Percentiles rank a stretch among this genome's conserved stretches.
phyloP scores from a whole-genome alignment of 2,888 invertebrate species.

The Tryphoninae sp. region DNA sequence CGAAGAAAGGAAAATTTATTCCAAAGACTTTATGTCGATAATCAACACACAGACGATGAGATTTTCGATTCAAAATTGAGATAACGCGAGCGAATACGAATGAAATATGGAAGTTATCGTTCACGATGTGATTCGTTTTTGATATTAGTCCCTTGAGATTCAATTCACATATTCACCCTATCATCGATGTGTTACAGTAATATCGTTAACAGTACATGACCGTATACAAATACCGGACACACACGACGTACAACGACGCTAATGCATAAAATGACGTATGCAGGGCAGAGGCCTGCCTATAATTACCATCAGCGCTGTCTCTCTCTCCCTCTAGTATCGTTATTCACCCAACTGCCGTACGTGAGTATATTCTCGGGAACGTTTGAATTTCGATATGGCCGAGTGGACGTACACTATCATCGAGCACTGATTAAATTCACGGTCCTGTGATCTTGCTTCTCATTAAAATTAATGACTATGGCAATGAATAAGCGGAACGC shows the following conservation, averaged over 20 bases:
- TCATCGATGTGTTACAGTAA: slow-evolving; percentile 20
- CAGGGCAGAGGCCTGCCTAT: slow-evolving; percentile 36
- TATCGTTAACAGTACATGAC: background rate
- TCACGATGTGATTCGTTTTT: background rate
- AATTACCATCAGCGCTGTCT: slow-evolving; percentile 46
- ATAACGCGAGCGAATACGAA: background rate
- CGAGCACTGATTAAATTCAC: slow-evolving; percentile 61
- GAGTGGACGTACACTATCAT: slow-evolving; percentile 54
- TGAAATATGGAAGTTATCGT: background rate
- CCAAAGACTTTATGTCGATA: background rate
- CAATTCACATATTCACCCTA: background rate
- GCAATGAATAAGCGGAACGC: slow-evolving; percentile 60
- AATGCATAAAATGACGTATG: slow-evolving; percentile 56
- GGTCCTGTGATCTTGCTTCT: slow-evolving; percentile 60
- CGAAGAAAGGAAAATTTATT: background rate
- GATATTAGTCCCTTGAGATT: background rate
- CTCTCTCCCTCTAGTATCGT: slow-evolving; percentile 6
- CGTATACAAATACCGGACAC: background rate
- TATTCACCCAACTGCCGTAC: slow-evolving; percentile 15
- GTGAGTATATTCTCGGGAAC: slow-evolving; percentile 35
- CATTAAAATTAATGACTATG: slow-evolving; percentile 62
- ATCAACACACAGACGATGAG: background rate
- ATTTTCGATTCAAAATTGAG: background rate
- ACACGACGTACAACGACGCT: slow-evolving; percentile 33
- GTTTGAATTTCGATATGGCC: too few relatives aligned